phyloP scores from a whole-genome alignment of 2,888 invertebrate genomes.

The Osmoderma eremita region DNA sequence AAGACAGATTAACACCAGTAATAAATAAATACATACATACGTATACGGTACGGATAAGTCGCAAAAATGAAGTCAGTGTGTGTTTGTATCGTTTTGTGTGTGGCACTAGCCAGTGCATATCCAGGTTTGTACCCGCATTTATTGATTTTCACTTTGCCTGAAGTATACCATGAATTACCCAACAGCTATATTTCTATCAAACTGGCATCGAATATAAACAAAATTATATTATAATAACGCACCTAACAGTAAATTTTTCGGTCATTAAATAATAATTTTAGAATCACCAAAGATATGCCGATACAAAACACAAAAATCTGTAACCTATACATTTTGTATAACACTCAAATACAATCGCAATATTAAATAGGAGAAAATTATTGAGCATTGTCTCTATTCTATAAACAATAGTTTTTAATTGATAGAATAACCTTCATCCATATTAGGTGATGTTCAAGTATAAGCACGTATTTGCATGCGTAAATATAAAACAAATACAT shows the following conservation, averaged over 20 bases:
- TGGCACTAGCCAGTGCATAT: slow-evolving; percentile 31
- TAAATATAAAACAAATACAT: slow-evolving; percentile 1
- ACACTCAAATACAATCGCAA: not conserved
- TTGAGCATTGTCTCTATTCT: not conserved
- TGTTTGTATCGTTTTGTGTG: slow-evolving; percentile 23
- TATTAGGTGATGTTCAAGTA: not conserved
- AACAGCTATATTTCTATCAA: not conserved
- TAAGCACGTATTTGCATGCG: not conserved
- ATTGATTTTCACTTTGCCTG: slow-evolving; percentile 31
- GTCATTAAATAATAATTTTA: too few relatives aligned
- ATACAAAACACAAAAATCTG: too few relatives aligned
- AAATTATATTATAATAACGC: too few relatives aligned
- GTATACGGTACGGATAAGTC: not conserved
- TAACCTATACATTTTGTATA: too few relatives aligned
- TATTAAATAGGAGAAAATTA: not conserved
- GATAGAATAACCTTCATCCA: slow-evolving; percentile 20
- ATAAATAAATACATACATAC: not conserved
- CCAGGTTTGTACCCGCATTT: slow-evolving; percentile 35
- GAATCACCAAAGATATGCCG: too few relatives aligned
- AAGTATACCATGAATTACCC: not conserved
- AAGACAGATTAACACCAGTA: slow-evolving; percentile 13
- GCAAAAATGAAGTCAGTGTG: slow-evolving; percentile 33
- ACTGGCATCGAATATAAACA: not conserved
- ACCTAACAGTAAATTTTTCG: too few relatives aligned
- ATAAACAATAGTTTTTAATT: slow-evolving; percentile 20